Base-by-base conservation (phyloP, 2,797 vertebrate species). In the Serranus cabrilla region DNA sequence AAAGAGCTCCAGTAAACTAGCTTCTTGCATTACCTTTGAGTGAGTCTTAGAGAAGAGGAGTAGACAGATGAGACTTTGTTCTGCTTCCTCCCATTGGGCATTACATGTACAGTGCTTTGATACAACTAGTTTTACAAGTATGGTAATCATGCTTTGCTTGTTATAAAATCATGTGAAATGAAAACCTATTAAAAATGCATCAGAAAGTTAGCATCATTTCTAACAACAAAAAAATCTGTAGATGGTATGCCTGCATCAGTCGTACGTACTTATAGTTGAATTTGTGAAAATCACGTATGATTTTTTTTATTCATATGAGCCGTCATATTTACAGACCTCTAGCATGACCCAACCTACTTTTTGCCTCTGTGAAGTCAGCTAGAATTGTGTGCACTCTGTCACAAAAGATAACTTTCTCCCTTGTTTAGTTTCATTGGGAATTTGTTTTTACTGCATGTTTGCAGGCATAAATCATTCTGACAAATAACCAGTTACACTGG, bases 401-500 rank as follows among this genome's bases (percentile, higher is more conserved):
- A 94, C 86, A 86, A 91, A 92, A 89, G 91, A 94, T 94, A 94
- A 93, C 91, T 93, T 92, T 88, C 90, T 89, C 84, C 89, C 88
- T 92, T 92, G 90, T 92, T 94, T 93, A 92, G 92, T 93, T 95
- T 94, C 91, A 92, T 92, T 89, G 92, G 92, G 93, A 95, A 94
- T 94, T 92, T 94, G 89, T 92, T 93, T 93, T 93, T 93, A 91
- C 93, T 87, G 93, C 88, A 85, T 86, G 86, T 93, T 92, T 92
- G 85, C 85, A 12, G 83, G 89, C 91, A 94, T 94, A 94, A 94
- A 95, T 95, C 94, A 94, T 94, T 90, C 86, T 94, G 94, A 95
- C 94, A 95, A 94, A 94, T 92, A 95, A 94, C 91, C 92, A 91
- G 92, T 93, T 94, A 89, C 85, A 83, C 83, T 83, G 86, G 83